A percentile compares a stretch with the other conserved stretches of the same genome.
phyloP scores from a whole-genome alignment of 2,113 vertebrate species.

The Anoplopoma fimbria region DNA sequence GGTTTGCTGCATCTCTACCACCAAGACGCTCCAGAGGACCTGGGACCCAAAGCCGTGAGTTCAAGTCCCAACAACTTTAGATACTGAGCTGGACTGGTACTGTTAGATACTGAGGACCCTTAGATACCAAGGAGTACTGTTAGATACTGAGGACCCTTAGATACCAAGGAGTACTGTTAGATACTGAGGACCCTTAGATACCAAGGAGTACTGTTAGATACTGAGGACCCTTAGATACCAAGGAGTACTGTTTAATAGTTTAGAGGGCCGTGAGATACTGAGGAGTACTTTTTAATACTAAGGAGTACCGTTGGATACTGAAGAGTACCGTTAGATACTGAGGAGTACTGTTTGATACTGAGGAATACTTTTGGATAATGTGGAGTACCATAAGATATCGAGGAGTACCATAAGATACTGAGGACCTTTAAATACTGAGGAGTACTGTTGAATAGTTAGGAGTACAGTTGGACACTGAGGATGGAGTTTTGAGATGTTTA shows the following conservation, averaged over 20 bases:
- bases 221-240: neutral
- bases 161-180: neutral
- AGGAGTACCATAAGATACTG: neutral
- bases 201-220: neutral
- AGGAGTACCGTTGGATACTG: neutral
- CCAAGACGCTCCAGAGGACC: conserved; percentile 83
- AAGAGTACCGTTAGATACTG: neutral
- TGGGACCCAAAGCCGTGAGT: conserved; percentile 90
- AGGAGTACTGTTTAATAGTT: neutral
- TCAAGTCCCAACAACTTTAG: neutral
- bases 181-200: neutral
- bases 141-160: neutral
- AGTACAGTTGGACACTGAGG: no score
- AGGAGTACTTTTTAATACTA: neutral
- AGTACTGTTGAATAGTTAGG: no score
- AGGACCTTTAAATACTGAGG: neutral
- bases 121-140: neutral
- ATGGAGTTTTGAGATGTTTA: no score
- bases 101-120: neutral
- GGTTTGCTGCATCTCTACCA: conserved; percentile 93
- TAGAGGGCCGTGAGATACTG: no score
- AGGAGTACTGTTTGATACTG: neutral
- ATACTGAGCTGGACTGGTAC: no score
- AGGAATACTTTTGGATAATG: no score
- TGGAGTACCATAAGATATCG: neutral